Evolutionary conservation across 92 coral and sea anemone genomes (phyloP).

Genomic region (Porites cylindrica): DNA sequence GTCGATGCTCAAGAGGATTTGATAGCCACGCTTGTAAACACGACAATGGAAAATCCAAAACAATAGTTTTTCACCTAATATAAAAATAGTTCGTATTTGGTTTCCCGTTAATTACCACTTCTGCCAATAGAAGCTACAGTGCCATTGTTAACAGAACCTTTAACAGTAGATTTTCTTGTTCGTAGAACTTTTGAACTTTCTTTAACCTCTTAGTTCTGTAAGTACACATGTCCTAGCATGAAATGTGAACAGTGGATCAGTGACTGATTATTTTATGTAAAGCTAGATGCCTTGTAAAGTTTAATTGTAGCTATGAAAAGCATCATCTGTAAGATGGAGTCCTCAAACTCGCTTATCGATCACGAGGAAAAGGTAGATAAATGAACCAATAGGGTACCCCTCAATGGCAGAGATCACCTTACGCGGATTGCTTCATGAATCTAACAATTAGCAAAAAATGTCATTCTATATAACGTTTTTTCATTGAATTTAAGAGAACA

Average conservation of each 20-base stretch:
- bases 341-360: not conserved
- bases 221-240: not conserved
- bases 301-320: not conserved
- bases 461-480: too few relatives aligned
- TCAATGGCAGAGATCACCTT: too few relatives aligned
- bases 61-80: not conserved
- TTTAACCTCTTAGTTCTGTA: not conserved
- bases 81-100: too few relatives aligned
- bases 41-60: not conserved
- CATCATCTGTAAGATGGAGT: not conserved
- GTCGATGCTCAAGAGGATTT: not conserved
- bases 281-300: not conserved
- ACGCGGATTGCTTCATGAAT: too few relatives aligned
- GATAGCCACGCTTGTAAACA: not conserved
- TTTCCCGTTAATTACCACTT: not conserved
- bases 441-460: too few relatives aligned
- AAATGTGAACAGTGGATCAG: not conserved
- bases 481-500: too few relatives aligned
- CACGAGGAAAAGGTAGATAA: too few relatives aligned
- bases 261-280: not conserved
- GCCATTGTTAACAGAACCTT: not conserved
- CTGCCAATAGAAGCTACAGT: too few relatives aligned
- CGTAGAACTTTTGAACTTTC: too few relatives aligned
- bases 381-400: too few relatives aligned
- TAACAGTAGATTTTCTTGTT: not conserved